Evolutionary conservation across 1,140 invertebrate species (phyloP), one percentile per base, ranked within the genome.

Genomic region (Drosophila gunungcola): DNA sequence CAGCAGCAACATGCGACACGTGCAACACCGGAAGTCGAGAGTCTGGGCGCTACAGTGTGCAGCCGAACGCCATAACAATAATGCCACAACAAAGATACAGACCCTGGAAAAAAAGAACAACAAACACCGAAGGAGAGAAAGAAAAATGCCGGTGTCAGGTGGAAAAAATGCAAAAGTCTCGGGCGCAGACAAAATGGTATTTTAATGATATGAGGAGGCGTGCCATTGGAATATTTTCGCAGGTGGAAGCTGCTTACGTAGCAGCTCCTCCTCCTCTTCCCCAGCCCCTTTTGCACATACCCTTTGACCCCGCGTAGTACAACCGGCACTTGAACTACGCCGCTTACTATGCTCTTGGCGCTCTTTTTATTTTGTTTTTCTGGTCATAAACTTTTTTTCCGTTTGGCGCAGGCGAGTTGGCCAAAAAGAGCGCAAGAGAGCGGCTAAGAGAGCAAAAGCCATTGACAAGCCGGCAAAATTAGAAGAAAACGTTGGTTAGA

Each of bases 291-390:
- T 6, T 11, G 27, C 3, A 10, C n/a, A 1, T 7, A 11, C 16
- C 32, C 34, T 34, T 12, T 70, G 49, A 54, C 49, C 39, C 55
- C 48, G 55, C 58, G 38, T 79, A 77, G 51, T 77, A 78, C 58
- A 85, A 78, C 81, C 81, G 81, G 81, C 81, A 85, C 77, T 80
- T 85, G 64, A 83, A 86, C 79, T 76, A 63, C 63, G 68, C 38
- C 64, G 62, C 48, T 58, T 54, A 48, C 45, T 63, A 53, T 38
- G 39, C 75, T 67, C 68, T 63, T 56, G 70, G 70, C 73, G 57
- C 78, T 82, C 78, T 72, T 76, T 73, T 60, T 58, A 27, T 38
- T 32, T 60, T 46, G 72, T 64, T 65, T 63, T 64, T 34, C 27
- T 16, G 27, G 34, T 13, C 60, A 25, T 21, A 10, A 13, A 0